phyloP scores from a whole-genome alignment of 2,113 vertebrate species.

The Platysternon megacephalum region DNA sequence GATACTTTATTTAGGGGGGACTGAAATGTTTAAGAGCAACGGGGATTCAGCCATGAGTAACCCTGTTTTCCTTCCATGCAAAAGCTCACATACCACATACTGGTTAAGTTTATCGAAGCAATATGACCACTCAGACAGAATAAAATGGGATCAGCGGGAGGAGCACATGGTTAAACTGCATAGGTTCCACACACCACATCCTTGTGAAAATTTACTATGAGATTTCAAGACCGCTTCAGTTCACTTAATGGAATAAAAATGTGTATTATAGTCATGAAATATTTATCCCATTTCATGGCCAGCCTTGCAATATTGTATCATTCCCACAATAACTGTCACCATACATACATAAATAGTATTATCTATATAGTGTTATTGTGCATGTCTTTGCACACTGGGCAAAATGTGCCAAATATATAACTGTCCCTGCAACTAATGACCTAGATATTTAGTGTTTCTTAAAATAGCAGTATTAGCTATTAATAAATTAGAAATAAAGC shows the following conservation, averaged over 20 bases:
- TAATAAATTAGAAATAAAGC: background rate
- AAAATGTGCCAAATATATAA: background rate
- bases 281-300: background rate
- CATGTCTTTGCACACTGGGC: rapidly evolving
- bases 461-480: background rate
- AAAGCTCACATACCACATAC: background rate
- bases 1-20: background rate
- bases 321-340: background rate
- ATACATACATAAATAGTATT: background rate
- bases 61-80: background rate
- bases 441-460: background rate
- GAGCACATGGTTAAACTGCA: background rate
- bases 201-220: background rate
- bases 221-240: background rate
- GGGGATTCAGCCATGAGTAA: background rate
- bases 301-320: background rate
- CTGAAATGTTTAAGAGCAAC: constrained; percentile 3
- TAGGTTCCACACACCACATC: background rate
- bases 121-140: background rate
- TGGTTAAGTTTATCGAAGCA: background rate
- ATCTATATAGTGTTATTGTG: background rate
- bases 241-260: background rate
- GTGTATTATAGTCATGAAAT: background rate
- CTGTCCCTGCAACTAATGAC: background rate
- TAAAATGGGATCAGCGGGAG: background rate